Base-by-base conservation (phyloP, 2,888 invertebrate genomes). In the Drosophila paranaensis region DNA sequence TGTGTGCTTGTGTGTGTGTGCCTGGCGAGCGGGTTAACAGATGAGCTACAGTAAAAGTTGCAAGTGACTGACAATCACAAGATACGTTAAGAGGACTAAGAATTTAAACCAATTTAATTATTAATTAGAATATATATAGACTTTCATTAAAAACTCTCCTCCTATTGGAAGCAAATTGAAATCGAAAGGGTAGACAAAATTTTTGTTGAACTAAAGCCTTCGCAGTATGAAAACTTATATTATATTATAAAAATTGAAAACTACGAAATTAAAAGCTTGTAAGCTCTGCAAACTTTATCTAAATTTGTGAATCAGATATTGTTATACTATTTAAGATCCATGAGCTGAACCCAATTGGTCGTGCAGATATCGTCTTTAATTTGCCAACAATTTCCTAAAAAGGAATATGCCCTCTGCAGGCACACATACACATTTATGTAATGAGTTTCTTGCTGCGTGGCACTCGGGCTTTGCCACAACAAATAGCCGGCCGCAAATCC, bases 401-500 rank as follows among this genome's bases (percentile, higher is more conserved):
- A 61, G 42, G 16, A 53, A 25, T 46, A 45, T 25, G 14, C 16
- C 9, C 30, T 35, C 48, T 20, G 16, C 43, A 27, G 30, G 11
- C 27, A 60, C 16, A 33, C n/a, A 46, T 40, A 16, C 56, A 56
- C 61, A 70, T 65, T 51, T 42, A 65, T 66, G 60, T 60, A 76
- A 71, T 77, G 71, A 79, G 66, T 66, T 66, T 79, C 65, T 54
- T 71, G 56, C 45, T 60, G 63, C 51, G 79, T 63, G 60, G 46
- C 62, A 55, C 30, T 53, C 51, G 60, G 63, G 46, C 63, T 71
- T 53, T 66, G 71, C 60, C 30, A 39, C 55, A 53, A 65, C 71
- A 79, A 76, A 66, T 66, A 65, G 73, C 48, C n/a, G 46, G 42
- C 51, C 58, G 42, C 68, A 72, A 61, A 55, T 42, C 70, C 60